Evolutionary conservation across 35 echinoderm and acorn worm genomes (phyloP), one percentile per base, ranked within the genome.

Genomic region (Eucidaris tribuloides): DNA sequence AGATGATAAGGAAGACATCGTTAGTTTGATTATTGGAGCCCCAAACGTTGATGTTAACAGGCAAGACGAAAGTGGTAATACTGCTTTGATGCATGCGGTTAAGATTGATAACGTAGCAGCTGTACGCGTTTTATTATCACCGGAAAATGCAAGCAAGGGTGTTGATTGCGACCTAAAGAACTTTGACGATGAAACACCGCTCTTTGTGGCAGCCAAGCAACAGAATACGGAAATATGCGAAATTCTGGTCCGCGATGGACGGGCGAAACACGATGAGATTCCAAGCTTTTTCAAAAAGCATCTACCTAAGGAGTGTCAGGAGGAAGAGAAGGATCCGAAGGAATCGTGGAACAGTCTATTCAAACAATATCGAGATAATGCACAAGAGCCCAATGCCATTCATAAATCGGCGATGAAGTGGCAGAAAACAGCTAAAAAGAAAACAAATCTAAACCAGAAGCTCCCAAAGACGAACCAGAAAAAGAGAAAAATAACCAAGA

Each of bases 11-110:
- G 84, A 87, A 30, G 85, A 93, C 20, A 65, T 93, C 42, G 80
- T 96, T 20, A 46, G 70, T 31, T 35, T 88, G 37, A 38, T 96
- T 13, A 55, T 96, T 64, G 62, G 56, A 20, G 55, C 54, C 3
- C 29, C 40, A 0, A 60, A 85, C 5, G 81, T 85, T 4, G 89
- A 96, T 49, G 89, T 89, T 20, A 96, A 96, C 49, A 22, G 86
- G 7, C 79, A 82, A 33, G 93, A 96, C 40, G 89, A 92, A 33
- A 72, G 81, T 17, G 93, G 93, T 3, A 87, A 91, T 59, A 96
- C 88, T n/a, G 88, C 93, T 3, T 76, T 96, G 15, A 84, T 96
- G 50, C 93, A 96, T 37, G 89, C 93, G 23, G 84, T 96, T 35
- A 78, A 85, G 63, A 66, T 62, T 33, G 93, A 91, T 19, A 96